A percentile compares a stretch with the other conserved stretches of the same genome.
Conservation (phyloP, 2,888 invertebrate species). For the Dione juno region DNA sequence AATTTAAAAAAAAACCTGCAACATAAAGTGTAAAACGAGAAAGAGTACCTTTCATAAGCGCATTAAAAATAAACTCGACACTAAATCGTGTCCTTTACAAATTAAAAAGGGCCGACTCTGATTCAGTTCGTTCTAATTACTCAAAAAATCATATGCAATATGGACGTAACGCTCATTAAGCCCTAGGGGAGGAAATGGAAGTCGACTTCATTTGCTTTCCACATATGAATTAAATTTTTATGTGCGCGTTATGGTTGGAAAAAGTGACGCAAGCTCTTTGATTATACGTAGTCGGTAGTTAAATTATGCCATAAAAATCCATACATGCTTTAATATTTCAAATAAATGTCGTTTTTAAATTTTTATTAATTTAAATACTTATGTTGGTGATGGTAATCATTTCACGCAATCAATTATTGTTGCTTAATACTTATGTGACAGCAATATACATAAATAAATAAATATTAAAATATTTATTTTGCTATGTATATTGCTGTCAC, state of each 20-base stretch:
- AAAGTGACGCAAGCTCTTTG: constrained; percentile 26
- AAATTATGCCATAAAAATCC: constrained; percentile 22
- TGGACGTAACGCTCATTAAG: constrained; percentile 70
- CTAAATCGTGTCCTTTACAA: constrained; percentile 56
- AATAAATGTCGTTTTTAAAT: constrained; percentile 10
- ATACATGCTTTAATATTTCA: constrained; percentile 11
- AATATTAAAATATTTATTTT: too few relatives aligned
- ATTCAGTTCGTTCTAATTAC: constrained; percentile 72
- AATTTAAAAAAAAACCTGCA: constrained; percentile 33
- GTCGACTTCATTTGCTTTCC: constrained; percentile 43
- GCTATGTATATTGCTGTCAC: too few relatives aligned
- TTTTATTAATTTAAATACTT: constrained; percentile 11
- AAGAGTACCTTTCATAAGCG: constrained; percentile 57
- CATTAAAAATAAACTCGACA: constrained; percentile 50
- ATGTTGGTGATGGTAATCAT: background rate
- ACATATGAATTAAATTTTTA: constrained; percentile 39
- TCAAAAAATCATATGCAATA: constrained; percentile 65
- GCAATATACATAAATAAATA: constrained; percentile 3
- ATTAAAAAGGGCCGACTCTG: constrained; percentile 64
- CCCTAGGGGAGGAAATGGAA: constrained; percentile 48
- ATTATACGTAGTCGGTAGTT: constrained; percentile 18
- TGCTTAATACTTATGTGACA: background rate
- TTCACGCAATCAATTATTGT: background rate
- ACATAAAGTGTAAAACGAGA: constrained; percentile 47
- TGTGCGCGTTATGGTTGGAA: constrained; percentile 24